Evolutionary conservation across 1,140 invertebrate genomes (phyloP), one percentile per base, ranked within the genome.

Genomic region (Trypoxylus dichotomus): DNA sequence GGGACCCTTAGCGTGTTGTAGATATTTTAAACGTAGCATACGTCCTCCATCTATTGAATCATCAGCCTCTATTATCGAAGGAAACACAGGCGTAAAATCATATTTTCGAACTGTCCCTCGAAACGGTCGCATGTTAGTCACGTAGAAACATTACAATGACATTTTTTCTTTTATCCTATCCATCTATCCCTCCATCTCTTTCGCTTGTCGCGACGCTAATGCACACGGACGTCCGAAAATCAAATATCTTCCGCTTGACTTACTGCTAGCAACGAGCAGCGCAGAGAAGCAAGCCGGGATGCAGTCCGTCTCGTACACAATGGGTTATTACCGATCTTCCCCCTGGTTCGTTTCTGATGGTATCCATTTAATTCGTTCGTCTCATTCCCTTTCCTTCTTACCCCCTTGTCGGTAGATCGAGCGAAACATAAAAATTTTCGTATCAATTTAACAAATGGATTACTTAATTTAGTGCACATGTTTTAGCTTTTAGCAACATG

Each of bases 371-470:
- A 68, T 68, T 68, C 21, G 10, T 8, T 24, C 60, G 24, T 21
- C 24, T 25, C n/a, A 3, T 27, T 29, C 11, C 60, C 24, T 15
- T 24, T 25, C 24, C 6, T 15, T 68, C 21, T 6, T n/a, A 54
- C 19, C 47, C 60, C 11, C 60, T 8, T 63, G 13, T 13, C 13
- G 47, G 15, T 27, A 29, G 24, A 68, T 29, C 60, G 21, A 29
- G 27, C n/a, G 60, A 68, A 25, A 21, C n/a, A 68, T 68, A 68
- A 68, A 68, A 68, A 68, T 68, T 68, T 68, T 68, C 60, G 60
- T 68, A 68, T 68, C 60, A 68, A 68, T 68, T 68, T 68, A 68
- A 68, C 60, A 68, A 68, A 68, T 68, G 60, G 60, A 68, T 68
- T 68, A 21, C n/a, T 68, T 21, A 29, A 68, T 68, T 68, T 29